Percentiles rank a stretch among this genome's conserved stretches.
Conservation (phyloP, 2,797 vertebrate genomes). For the Tangara arthus region DNA sequence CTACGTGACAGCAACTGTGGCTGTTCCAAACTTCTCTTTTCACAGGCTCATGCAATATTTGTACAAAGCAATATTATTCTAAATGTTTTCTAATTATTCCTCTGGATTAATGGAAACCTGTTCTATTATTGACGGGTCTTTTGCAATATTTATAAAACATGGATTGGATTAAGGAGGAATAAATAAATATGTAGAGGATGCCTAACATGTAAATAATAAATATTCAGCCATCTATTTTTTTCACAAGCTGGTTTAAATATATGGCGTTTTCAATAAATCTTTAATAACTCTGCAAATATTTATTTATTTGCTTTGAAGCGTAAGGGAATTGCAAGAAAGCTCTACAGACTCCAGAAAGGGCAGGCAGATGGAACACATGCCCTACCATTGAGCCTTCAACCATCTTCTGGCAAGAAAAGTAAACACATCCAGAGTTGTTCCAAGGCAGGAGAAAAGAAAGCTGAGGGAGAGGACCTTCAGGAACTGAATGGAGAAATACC, state of each 20-base stretch:
- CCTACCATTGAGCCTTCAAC: background rate
- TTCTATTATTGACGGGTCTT: constrained; percentile 78
- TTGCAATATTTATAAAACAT: constrained; percentile 78
- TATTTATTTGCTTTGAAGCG: constrained; percentile 64
- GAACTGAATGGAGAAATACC: background rate
- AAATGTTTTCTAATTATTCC: constrained; percentile 79
- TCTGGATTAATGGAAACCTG: constrained; percentile 75
- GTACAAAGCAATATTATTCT: constrained; percentile 72
- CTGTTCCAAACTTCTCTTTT: constrained; percentile 25
- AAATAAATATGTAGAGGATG: constrained; percentile 77
- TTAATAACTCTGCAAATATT: constrained; percentile 76
- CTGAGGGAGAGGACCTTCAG: background rate
- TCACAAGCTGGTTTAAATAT: constrained; percentile 66
- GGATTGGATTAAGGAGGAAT: constrained; percentile 75
- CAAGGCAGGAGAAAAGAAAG: background rate
- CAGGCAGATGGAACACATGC: constrained; percentile 23
- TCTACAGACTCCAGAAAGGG: constrained; percentile 29
- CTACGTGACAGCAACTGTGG: background rate
- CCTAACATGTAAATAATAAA: constrained; percentile 76
- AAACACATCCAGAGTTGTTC: background rate
- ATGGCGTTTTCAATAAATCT: constrained; percentile 70
- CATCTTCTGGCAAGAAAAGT: constrained; percentile 6
- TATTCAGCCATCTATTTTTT: constrained; percentile 73
- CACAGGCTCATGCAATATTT: constrained; percentile 66
- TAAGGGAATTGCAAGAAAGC: constrained; percentile 39